Evolutionary conservation across 2,797 vertebrate genomes (phyloP).

Genomic region (Bryconaethiops microstoma): DNA sequence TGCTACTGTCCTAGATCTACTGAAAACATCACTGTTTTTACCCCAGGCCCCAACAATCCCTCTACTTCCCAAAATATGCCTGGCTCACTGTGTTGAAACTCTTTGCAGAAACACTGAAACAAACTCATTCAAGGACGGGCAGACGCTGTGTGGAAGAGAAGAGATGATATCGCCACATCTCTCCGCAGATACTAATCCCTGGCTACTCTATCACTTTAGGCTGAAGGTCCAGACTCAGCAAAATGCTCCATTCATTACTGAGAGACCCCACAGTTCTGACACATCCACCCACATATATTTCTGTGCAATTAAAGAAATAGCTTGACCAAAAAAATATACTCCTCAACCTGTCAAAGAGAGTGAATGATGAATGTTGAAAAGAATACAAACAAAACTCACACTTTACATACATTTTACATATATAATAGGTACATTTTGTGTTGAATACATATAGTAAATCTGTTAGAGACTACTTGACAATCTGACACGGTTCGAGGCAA

Average conservation of each 20-base stretch:
- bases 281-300: neutral
- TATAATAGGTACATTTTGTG: no score
- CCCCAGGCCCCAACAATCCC: no score
- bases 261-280: conserved; percentile 59
- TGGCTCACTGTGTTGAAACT: no score
- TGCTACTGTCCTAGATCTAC: no score
- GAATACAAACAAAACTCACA: no score
- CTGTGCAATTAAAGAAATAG: neutral
- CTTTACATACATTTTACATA: no score
- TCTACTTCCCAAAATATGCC: no score
- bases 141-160: neutral
- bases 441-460: no score
- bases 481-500: no score
- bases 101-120: conserved; percentile 9
- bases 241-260: conserved; percentile 67
- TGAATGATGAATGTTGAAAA: neutral
- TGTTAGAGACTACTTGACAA: no score
- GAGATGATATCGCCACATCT: conserved; percentile 65
- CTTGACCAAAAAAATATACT: neutral
- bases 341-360: neutral
- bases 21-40: no score
- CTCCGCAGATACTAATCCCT: conserved; percentile 66
- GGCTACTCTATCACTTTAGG: conserved; percentile 66
- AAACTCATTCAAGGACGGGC: conserved; percentile 34
- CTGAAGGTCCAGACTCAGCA: conserved; percentile 69